phyloP scores from a whole-genome alignment of 1,140 invertebrate genomes.

The Hyposmocoma kahamanoa region DNA sequence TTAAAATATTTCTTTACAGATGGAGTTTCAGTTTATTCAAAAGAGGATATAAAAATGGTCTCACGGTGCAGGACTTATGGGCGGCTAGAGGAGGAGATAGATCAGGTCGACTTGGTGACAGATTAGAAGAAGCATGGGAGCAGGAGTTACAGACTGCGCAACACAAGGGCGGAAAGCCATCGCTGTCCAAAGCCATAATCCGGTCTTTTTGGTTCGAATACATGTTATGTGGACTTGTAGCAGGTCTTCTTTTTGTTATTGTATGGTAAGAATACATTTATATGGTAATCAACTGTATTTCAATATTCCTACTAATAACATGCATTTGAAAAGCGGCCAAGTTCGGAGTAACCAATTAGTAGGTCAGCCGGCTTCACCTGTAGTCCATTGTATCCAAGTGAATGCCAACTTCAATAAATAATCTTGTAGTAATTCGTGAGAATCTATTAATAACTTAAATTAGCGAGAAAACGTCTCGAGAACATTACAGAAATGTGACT shows the following conservation, averaged over 20 bases:
- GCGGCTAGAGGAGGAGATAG: conserved; percentile 74
- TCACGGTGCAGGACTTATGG: conserved; percentile 76
- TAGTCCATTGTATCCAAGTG: too few relatives aligned
- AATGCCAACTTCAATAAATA: too few relatives aligned
- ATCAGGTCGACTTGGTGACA: conserved; percentile 74
- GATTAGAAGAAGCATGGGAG: conserved; percentile 72
- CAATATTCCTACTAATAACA: too few relatives aligned
- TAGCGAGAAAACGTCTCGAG: too few relatives aligned
- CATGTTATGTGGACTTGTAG: conserved; percentile 44
- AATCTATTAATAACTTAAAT: too few relatives aligned
- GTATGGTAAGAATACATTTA: conserved; percentile 58
- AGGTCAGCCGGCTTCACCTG: too few relatives aligned
- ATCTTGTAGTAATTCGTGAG: too few relatives aligned
- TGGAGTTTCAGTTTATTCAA: conserved; percentile 54
- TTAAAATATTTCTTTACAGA: conserved; percentile 32
- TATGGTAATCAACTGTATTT: too few relatives aligned
- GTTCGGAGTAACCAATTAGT: too few relatives aligned
- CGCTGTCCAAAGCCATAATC: conserved; percentile 63
- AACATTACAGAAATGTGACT: too few relatives aligned
- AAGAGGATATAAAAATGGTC: conserved; percentile 65
- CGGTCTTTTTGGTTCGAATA: conserved; percentile 70
- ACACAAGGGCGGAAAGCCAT: conserved; percentile 42
- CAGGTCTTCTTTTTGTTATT: conserved; percentile 52
- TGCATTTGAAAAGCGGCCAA: too few relatives aligned
- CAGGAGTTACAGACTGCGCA: conserved; percentile 53